Base-by-base conservation (phyloP, 1,140 invertebrate species). In the Stenopsyche tienmushanensis region DNA sequence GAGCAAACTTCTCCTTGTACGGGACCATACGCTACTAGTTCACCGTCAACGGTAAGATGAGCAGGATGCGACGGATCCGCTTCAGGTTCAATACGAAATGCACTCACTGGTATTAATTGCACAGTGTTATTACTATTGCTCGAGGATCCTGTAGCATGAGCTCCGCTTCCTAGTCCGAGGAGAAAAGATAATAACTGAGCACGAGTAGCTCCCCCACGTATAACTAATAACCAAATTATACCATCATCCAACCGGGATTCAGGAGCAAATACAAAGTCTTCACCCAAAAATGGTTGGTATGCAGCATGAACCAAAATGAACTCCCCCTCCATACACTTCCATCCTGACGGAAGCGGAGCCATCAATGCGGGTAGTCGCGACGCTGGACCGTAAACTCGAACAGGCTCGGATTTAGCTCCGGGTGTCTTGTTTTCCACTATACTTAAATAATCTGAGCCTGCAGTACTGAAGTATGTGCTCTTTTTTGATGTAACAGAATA, bases 31-130 rank as follows among this genome's bases (percentile, higher is more conserved):
- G 91, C 87, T 7, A 97, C 86, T 17, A 86, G 81, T 75, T 98
- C 96, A 1, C 96, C 96, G 77, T 97, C 96, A 0, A 97, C 89
- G 0, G 92, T 94, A 15, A 98, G 83, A 66, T 92, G 86, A 3
- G 92, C 92, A 41, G 75, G 74, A 66, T 73, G 73, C 23, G 73
- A 72, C 25, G 83, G 82, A 18, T 79, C 73, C 72, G 80, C 82
- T 39, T 86, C 82, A 0, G 95, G 95, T 72, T 96, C 92, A 71
- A 98, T 84, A 50, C 94, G 85, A 75, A 97, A 96, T 1, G 93
- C 94, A 62, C 82, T 86, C 0, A 96, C 92, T 1, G 92, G 90
- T 41, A 96, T 81, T 79, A 94, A 86, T 73, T 92, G 82, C 9
- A 85, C 77, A 62, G 79, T 79, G 34, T 82, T 78, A 58, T 74